Conservation (phyloP, 2,797 vertebrate species). For the Sebastes oblongus region DNA sequence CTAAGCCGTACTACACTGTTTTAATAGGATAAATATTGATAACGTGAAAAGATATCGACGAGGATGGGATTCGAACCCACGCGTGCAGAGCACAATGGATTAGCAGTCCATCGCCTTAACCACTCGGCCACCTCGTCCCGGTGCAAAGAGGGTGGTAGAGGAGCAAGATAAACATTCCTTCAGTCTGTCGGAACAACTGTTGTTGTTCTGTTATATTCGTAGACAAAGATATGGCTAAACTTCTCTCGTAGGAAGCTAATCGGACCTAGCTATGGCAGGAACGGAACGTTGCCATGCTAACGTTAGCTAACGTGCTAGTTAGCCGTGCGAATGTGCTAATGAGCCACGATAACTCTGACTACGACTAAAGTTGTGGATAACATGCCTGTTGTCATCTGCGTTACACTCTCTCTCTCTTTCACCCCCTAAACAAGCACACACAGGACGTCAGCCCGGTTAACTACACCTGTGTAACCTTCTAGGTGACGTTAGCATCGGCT, state of each 20-base stretch:
- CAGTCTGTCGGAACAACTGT: too few relatives aligned
- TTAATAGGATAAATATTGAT: background rate
- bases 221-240: background rate
- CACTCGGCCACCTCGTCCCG: constrained; percentile 86
- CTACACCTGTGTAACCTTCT: background rate
- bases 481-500: background rate
- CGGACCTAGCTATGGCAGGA: too few relatives aligned
- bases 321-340: background rate
- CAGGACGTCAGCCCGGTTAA: background rate
- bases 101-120: constrained; percentile 98
- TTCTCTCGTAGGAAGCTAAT: background rate
- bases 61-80: constrained; percentile 90
- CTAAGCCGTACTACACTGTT: accelerated
- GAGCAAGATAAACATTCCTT: background rate
- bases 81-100: constrained; percentile 93
- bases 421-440: background rate
- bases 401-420: background rate
- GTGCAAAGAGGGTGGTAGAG: background rate
- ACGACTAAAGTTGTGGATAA: background rate
- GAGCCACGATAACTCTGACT: background rate
- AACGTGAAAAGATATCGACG: constrained; percentile 61
- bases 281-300: background rate
- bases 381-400: too few relatives aligned
- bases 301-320: background rate
- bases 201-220: background rate